Percentiles rank a stretch among this genome's conserved stretches.
These are phyloP conservation scores for Tautogolabrus adspersus DNA, from an alignment of 2,113 vertebrate species.

Conservation along the genomic window DNA sequence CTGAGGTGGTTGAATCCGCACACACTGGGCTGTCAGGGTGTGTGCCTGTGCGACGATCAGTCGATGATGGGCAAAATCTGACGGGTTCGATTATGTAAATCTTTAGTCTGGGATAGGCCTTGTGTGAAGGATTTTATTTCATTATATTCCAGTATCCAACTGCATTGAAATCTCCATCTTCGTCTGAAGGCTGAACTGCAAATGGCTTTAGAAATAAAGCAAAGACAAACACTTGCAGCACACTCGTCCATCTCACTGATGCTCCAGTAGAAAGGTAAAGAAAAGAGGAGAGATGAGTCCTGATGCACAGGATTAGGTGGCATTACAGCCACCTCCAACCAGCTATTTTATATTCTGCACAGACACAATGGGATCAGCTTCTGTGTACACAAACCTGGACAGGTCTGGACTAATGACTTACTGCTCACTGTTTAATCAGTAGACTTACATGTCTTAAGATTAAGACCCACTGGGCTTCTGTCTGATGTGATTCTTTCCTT, in stretches of 20 bases:
- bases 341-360: slow-evolving; percentile 56
- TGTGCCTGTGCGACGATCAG: no score
- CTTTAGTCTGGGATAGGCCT: no score
- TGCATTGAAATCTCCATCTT: slow-evolving; percentile 5
- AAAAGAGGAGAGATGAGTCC: slow-evolving; percentile 30
- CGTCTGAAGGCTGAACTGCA: slow-evolving; percentile 4
- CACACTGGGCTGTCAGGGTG: no score
- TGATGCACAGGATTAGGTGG: slow-evolving; percentile 48
- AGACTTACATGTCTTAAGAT: slow-evolving; percentile 52
- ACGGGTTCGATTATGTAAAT: no score
- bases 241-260: slow-evolving; percentile 33
- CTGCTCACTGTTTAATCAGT: slow-evolving; percentile 57
- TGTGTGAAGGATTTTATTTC: background rate
- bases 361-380: slow-evolving; percentile 48
- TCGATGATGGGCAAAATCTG: no score
- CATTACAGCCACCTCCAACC: slow-evolving; percentile 24
- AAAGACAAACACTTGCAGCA: slow-evolving; percentile 38
- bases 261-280: slow-evolving; percentile 38
- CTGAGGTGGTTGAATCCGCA: no score
- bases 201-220: slow-evolving; percentile 34
- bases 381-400: slow-evolving; percentile 58
- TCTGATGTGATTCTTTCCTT: slow-evolving; percentile 36
- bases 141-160: background rate
- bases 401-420: slow-evolving; percentile 53
- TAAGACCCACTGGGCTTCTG: slow-evolving; percentile 49